phyloP scores from a whole-genome alignment of 92 coral and sea anemone species.

The Zoanthus sansibaricus region DNA sequence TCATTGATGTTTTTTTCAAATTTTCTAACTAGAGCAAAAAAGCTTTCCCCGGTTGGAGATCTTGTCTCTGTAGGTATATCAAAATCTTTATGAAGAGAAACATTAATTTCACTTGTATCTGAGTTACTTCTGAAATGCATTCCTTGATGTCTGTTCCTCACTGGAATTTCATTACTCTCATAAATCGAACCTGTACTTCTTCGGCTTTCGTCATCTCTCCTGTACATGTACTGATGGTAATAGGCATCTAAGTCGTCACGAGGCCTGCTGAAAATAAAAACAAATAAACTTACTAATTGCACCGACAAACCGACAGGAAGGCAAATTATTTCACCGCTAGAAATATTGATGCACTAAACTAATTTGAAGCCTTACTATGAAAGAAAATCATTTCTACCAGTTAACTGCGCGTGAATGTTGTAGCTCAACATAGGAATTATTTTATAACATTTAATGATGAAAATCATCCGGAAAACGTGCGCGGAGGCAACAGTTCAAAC shows the following conservation, averaged over 20 bases:
- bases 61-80: conserved; percentile 74
- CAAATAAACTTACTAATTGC: conserved; percentile 3
- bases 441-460: neutral
- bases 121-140: conserved; percentile 94
- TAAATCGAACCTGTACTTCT: conserved; percentile 96
- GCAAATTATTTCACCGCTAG: conserved; percentile 3
- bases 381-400: neutral
- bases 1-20: conserved; percentile 91
- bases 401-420: neutral
- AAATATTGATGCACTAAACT: conserved; percentile 14
- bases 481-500: conserved; percentile 41
- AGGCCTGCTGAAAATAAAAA: conserved; percentile 54
- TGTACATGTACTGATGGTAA: conserved; percentile 65
- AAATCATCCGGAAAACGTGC: neutral
- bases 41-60: conserved; percentile 95
- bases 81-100: conserved; percentile 52
- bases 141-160: conserved; percentile 61
- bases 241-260: conserved; percentile 77
- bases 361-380: conserved; percentile 24
- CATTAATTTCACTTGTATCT: conserved; percentile 94
- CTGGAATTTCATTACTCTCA: conserved; percentile 78
- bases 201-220: conserved; percentile 86
- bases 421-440: neutral
- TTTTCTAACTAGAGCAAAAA: conserved; percentile 83
- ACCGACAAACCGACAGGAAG: conserved; percentile 11